Base-by-base conservation (phyloP, 2,797 vertebrate species). In the Choloepus didactylus region DNA sequence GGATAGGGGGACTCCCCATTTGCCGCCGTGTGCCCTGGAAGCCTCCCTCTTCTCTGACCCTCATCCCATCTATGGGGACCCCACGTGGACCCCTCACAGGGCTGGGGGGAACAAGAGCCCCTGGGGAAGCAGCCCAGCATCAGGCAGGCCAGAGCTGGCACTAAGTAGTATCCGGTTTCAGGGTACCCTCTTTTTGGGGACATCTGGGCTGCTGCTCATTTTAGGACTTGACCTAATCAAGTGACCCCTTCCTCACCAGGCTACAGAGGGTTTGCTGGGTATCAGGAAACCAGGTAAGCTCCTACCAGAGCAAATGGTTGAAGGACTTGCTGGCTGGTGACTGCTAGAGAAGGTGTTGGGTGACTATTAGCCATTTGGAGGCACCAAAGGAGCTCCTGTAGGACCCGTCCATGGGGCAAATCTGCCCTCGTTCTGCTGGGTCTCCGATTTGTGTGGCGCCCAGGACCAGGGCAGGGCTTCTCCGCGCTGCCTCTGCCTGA, bases 351-450 rank as follows among this genome's bases (percentile, higher is more conserved):
- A 70, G 29, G 35, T 66, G 41, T 10, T 54, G 38, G 15, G 21
- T 56, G 31, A 59, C 44, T 21, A 66, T 60, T 21, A 49, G 67
- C 44, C 29, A 19, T 88, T 60, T 75, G 60, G n/a, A 73, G 82
- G 49, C 2, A 0, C 18, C 38, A 41, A 51, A 41, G 4, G 5
- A 5, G 10, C 31, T 18, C 69, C 25, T 19, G 5, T 3, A 11
- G 64, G 25, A 16, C 31, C 59, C 7, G 7, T 44, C 21, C 25
- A 2, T 29, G 29, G 82, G 31, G 14, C 31, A 15, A 64, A 9
- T 2, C 46, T 12, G 7, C 60, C 44, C 41, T 41, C 1, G 0
- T 62, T 9, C 10, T 38, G 44, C n/a, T 18, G 46, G 29, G 4
- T 81, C 62, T 25, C 2, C 8, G 70, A 3, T 67, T 59, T 15